Evolutionary conservation across 2,888 invertebrate genomes (phyloP).

Genomic region (Kuschelorhynchus macadamiae): DNA sequence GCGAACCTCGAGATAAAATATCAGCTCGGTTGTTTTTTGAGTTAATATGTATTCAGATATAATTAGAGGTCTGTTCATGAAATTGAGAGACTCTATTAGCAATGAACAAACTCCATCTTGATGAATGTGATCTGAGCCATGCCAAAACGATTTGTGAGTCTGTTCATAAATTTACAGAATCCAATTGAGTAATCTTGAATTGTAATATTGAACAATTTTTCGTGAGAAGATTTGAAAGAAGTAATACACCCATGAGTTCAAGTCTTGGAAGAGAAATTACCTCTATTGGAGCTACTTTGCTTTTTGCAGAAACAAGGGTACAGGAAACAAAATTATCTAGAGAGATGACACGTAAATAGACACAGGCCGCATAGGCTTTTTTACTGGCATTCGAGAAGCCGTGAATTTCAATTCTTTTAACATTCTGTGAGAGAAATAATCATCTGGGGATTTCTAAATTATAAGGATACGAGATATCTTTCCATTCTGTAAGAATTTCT

Average conservation of each 20-base stretch:
- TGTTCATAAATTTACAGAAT: neutral
- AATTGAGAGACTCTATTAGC: neutral
- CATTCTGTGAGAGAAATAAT: neutral
- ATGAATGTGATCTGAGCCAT: neutral
- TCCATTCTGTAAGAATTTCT: too few relatives aligned
- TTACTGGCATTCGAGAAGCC: neutral
- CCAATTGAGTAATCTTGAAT: neutral
- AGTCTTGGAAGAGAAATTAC: neutral
- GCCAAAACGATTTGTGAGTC: neutral
- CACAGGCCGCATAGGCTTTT: neutral
- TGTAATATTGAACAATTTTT: neutral
- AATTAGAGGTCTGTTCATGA: too few relatives aligned
- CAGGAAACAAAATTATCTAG: neutral
- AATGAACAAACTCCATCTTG: neutral
- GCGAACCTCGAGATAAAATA: too few relatives aligned
- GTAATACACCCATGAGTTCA: neutral
- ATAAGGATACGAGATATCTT: neutral
- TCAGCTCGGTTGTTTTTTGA: too few relatives aligned
- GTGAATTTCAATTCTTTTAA: neutral
- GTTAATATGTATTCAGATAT: too few relatives aligned
- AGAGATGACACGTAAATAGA: neutral
- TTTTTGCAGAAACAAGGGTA: neutral
- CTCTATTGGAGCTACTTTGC: neutral
- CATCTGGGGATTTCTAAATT: neutral
- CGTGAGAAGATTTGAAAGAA: neutral